Evolutionary conservation across 1,140 invertebrate species (phyloP).

Genomic region (Stegodyphus mimosarum): DNA sequence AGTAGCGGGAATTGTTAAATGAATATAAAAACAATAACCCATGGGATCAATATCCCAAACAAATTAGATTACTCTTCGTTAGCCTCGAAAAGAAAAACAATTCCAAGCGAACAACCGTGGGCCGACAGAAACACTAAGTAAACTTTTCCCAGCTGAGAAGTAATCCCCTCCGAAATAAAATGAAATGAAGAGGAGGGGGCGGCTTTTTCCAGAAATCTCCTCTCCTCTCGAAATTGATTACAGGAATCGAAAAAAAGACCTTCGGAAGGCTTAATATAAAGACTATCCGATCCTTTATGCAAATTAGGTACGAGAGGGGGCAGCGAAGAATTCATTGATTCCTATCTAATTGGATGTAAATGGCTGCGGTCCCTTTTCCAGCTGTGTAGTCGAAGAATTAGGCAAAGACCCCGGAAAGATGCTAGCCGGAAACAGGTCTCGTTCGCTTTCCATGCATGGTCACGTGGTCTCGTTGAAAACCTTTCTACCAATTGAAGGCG

Average conservation of each 20-base stretch:
- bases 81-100: no score
- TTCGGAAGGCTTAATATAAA: constrained; percentile 20
- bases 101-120: no score
- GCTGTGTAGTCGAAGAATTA: background rate
- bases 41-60: no score
- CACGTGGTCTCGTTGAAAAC: background rate
- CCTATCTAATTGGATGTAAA: constrained; percentile 60
- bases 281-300: constrained; percentile 30
- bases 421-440: background rate
- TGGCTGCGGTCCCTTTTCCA: constrained; percentile 4
- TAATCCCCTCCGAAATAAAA: background rate
- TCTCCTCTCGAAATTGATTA: constrained; percentile 38
- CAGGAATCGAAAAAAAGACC: constrained; percentile 14
- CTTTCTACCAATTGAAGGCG: no score
- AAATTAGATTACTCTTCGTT: no score
- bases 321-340: constrained; percentile 45
- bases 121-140: no score
- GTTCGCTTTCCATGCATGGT: constrained; percentile 15
- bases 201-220: constrained; percentile 1
- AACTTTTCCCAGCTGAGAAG: no score
- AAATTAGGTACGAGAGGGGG: constrained; percentile 11
- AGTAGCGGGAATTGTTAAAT: no score
- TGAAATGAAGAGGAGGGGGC: background rate
- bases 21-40: no score
- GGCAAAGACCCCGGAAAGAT: no score